A percentile compares a stretch with the other conserved stretches of the same genome.
Evolutionary conservation across 35 echinoderm and acorn worm genomes (phyloP).

Genomic region (Hemicentrotus pulcherrimus): DNA sequence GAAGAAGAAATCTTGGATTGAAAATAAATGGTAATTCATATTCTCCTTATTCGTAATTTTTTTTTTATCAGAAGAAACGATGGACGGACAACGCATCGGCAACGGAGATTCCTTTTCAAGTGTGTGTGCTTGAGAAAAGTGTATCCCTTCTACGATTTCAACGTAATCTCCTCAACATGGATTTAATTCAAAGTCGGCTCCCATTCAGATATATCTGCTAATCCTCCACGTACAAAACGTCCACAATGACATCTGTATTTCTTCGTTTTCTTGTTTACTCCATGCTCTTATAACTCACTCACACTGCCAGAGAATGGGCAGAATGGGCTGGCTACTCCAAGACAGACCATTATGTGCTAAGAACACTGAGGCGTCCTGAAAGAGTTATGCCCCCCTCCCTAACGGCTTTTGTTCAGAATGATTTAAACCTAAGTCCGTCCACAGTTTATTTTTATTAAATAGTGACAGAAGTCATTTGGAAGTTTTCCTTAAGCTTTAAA

Average conservation of each 20-base stretch:
- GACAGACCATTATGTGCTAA: too few relatives aligned
- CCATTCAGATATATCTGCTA: background rate
- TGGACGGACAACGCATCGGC: background rate
- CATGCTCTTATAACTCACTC: background rate
- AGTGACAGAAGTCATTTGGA: background rate
- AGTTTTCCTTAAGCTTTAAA: background rate
- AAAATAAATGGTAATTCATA: background rate
- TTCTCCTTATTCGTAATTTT: background rate
- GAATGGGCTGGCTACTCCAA: too few relatives aligned
- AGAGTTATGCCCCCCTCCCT: background rate
- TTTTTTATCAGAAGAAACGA: background rate
- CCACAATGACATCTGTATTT: background rate
- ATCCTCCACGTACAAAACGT: background rate
- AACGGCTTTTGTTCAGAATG: background rate
- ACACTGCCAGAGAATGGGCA: background rate
- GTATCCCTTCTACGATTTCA: background rate
- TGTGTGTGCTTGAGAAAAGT: background rate
- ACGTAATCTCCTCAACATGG: background rate
- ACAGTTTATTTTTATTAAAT: background rate
- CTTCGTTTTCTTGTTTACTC: background rate
- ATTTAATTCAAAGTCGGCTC: conserved; percentile 11
- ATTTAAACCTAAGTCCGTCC: background rate
- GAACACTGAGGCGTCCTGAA: background rate
- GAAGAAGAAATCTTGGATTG: background rate
- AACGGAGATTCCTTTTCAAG: background rate